Conservation (phyloP, 2,113 vertebrate genomes). For the Sphaerodactylus townsendi region DNA sequence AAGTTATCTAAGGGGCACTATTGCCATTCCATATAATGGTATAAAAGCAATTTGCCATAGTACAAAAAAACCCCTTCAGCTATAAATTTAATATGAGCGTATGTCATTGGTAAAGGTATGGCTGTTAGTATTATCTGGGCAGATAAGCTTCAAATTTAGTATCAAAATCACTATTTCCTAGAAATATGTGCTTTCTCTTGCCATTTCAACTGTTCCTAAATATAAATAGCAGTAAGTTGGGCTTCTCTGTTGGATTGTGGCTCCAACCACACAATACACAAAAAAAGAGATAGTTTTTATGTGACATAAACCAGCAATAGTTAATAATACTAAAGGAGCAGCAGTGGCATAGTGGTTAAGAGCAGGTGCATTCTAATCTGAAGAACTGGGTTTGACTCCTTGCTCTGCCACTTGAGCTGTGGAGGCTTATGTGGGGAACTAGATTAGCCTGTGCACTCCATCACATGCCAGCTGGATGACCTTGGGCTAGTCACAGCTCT, state of each 20-base stretch:
- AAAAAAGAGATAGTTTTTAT: not conserved
- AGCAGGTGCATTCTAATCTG: too few species aligned
- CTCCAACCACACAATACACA: not conserved
- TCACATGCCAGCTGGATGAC: too few species aligned
- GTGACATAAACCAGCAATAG: not conserved
- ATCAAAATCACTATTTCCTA: not conserved
- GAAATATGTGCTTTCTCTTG: not conserved
- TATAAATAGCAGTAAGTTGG: not conserved
- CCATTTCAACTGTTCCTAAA: not conserved
- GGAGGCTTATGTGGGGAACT: too few species aligned
- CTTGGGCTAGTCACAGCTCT: too few species aligned
- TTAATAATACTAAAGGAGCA: too few species aligned
- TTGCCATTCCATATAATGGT: not conserved
- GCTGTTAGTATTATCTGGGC: not conserved
- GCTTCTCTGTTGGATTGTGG: not conserved
- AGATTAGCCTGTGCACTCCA: too few species aligned
- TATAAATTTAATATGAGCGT: not conserved
- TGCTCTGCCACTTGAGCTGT: too few species aligned
- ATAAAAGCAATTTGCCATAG: not conserved
- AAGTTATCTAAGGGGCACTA: not conserved
- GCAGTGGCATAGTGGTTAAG: too few species aligned
- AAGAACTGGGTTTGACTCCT: too few species aligned
- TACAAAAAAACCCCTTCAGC: not conserved
- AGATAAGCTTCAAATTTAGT: not conserved
- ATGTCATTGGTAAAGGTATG: not conserved